These are phyloP conservation scores for Hypsopygia costalis DNA, from an alignment of 2,888 invertebrate species.

Conservation along the genomic window DNA sequence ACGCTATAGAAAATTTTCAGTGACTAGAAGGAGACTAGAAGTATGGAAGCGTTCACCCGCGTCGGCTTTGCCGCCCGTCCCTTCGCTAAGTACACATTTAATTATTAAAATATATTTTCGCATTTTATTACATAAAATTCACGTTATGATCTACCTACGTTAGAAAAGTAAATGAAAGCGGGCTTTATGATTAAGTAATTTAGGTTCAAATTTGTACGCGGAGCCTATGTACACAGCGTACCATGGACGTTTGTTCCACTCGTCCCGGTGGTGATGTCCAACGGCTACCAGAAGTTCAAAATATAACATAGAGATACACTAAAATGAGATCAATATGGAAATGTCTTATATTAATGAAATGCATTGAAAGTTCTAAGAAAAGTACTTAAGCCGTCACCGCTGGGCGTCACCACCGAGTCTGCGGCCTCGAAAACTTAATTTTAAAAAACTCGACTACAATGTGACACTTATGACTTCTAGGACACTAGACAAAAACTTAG, in stretches of 20 bases:
- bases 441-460: conserved; percentile 62
- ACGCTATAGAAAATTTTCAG: conserved; percentile 9
- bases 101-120: conserved; percentile 81
- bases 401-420: conserved; percentile 45
- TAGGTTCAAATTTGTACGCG: conserved; percentile 76
- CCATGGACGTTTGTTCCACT: conserved; percentile 76
- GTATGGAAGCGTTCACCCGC: conserved; percentile 54
- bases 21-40: conserved; percentile 33
- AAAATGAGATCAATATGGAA: conserved; percentile 55
- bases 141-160: conserved; percentile 79
- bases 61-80: conserved; percentile 74
- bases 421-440: conserved; percentile 71
- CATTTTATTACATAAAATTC: conserved; percentile 81
- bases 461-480: conserved; percentile 75
- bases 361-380: conserved; percentile 19
- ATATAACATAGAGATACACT: conserved; percentile 38
- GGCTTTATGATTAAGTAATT: conserved; percentile 68
- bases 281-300: conserved; percentile 30
- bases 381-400: conserved; percentile 26
- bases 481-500: conserved; percentile 75
- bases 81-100: conserved; percentile 76
- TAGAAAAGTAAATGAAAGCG: conserved; percentile 76
- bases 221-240: conserved; percentile 78
- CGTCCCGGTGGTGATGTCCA: conserved; percentile 44
- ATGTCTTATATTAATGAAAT: conserved; percentile 26